Evolutionary conservation across 2,888 invertebrate species (phyloP).

Genomic region (Patella pellucida): DNA sequence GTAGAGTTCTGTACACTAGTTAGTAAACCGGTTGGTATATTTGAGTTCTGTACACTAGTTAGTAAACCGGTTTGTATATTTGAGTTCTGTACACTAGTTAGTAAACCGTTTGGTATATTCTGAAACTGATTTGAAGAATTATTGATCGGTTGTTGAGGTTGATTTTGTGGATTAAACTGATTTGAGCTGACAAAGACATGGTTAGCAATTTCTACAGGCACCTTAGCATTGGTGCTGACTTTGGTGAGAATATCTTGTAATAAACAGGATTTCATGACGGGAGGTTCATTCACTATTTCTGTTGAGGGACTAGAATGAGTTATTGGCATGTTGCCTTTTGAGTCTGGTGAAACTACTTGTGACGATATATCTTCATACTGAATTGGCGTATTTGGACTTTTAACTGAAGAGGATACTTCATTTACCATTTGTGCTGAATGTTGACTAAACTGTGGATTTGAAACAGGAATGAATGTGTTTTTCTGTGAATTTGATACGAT

Average conservation of each 20-base stretch:
- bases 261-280: background rate
- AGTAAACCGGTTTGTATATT: background rate
- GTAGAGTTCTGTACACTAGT: constrained; percentile 5
- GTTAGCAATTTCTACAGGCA: background rate
- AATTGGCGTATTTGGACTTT: background rate
- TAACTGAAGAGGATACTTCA: background rate
- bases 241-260: background rate
- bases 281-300: background rate
- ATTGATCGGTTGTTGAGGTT: background rate
- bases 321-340: background rate
- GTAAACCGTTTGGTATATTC: background rate
- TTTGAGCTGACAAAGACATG: background rate
- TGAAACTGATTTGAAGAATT: background rate
- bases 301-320: constrained; percentile 5
- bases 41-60: constrained; percentile 4
- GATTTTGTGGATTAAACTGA: background rate
- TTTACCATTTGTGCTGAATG: constrained; percentile 5
- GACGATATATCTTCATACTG: background rate
- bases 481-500: too few relatives aligned
- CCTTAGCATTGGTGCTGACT: background rate
- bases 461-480: background rate
- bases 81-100: constrained; percentile 4
- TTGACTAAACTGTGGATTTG: background rate
- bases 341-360: background rate
- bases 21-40: background rate